phyloP scores from a whole-genome alignment of 2,888 invertebrate genomes.

The Caenorhabditis sp. region DNA sequence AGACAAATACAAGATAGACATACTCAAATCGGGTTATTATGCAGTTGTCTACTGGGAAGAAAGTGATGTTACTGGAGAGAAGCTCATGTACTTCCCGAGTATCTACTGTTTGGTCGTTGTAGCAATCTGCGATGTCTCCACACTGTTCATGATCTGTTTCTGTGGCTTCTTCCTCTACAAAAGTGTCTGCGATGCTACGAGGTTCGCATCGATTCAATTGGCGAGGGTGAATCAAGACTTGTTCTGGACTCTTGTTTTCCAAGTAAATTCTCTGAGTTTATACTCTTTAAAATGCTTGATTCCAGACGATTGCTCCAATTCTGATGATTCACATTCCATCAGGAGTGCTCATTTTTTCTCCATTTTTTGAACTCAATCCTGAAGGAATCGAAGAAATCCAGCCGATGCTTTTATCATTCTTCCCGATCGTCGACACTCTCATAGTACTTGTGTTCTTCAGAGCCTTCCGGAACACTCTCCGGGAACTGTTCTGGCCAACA shows the following conservation, averaged over 20 bases:
- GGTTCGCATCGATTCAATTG: conserved; percentile 15
- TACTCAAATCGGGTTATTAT: conserved; percentile 14
- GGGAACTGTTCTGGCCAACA: conserved; percentile 15
- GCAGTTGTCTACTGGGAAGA: conserved; percentile 29
- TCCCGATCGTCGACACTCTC: conserved; percentile 37
- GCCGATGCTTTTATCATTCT: conserved; percentile 28
- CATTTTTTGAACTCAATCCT: conserved; percentile 3
- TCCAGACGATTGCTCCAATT: conserved; percentile 31
- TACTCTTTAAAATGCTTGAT: not conserved
- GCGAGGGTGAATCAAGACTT: conserved; percentile 29
- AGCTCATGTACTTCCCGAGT: conserved; percentile 17
- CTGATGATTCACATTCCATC: conserved; percentile 22
- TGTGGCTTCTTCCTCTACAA: conserved; percentile 25
- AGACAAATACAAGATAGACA: conserved; percentile 21
- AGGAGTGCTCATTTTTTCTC: conserved; percentile 4
- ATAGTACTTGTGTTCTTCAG: conserved; percentile 26
- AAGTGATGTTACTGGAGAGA: not conserved
- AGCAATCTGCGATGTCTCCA: conserved; percentile 15
- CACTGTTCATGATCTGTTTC: not conserved
- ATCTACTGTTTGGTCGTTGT: conserved; percentile 22
- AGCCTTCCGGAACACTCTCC: conserved; percentile 17
- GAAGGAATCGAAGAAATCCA: conserved; percentile 29
- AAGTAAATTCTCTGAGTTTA: not conserved
- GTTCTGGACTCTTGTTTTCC: conserved; percentile 27
- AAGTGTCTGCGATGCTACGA: conserved; percentile 19